Conservation (phyloP, 2,797 vertebrate genomes). For the Fistularia tabacaria region DNA sequence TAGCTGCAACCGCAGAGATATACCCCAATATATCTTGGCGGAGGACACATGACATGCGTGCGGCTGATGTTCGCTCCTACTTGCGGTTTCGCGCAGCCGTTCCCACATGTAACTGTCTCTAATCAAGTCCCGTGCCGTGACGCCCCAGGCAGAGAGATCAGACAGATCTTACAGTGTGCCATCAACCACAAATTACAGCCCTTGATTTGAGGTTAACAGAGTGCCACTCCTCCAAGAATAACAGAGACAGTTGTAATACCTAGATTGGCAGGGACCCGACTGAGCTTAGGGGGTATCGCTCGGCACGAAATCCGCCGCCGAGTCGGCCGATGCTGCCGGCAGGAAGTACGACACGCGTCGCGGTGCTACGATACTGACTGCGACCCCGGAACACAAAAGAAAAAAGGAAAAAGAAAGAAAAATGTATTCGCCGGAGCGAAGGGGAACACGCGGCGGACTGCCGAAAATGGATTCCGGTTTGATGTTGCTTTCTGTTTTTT, state of each 20-base stretch:
- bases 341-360: neutral
- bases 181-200: conserved; percentile 85
- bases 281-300: conserved; percentile 56
- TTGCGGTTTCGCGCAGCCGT: conserved; percentile 76
- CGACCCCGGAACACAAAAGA: no score
- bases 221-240: conserved; percentile 79
- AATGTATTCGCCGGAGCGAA: no score
- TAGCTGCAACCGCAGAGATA: conserved; percentile 50
- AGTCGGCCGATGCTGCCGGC: no score
- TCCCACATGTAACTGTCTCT: conserved; percentile 81
- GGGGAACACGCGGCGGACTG: no score
- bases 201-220: conserved; percentile 84
- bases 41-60: conserved; percentile 62
- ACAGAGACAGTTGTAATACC: conserved; percentile 76
- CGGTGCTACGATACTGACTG: no score
- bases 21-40: conserved; percentile 47
- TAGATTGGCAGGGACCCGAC: conserved; percentile 69
- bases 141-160: conserved; percentile 79
- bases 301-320: conserved; percentile 51
- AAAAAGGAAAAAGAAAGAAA: no score
- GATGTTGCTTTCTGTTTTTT: no score
- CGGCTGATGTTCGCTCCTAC: conserved; percentile 61
- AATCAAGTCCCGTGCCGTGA: conserved; percentile 75
- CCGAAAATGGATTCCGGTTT: no score
- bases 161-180: conserved; percentile 82